These are phyloP conservation scores for Psettodes erumei DNA, from an alignment of 2,113 vertebrate genomes.

Conservation along the genomic window DNA sequence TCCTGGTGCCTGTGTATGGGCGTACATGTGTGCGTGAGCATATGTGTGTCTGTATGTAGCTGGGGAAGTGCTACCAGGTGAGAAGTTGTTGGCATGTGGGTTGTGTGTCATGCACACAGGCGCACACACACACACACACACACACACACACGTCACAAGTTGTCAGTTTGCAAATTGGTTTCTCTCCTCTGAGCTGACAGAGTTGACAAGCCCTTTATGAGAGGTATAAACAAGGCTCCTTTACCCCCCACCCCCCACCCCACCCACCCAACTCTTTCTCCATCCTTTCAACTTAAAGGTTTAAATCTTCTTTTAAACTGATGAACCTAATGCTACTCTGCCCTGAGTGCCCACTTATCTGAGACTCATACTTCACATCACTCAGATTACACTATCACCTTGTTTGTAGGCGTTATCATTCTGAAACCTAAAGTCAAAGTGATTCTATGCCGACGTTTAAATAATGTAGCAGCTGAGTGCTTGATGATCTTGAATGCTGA, in stretches of 20 bases:
- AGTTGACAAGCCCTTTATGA: slow-evolving; percentile 79
- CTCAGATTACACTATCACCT: slow-evolving; percentile 28
- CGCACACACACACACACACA: background rate
- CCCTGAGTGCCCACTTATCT: slow-evolving; percentile 39
- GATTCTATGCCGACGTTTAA: slow-evolving; percentile 8
- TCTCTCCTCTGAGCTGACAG: slow-evolving; percentile 73
- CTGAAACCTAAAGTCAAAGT: slow-evolving; percentile 18
- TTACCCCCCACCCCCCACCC: background rate
- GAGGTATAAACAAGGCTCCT: slow-evolving; percentile 72
- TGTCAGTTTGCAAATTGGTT: slow-evolving; percentile 78
- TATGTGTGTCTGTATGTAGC: background rate
- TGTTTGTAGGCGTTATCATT: slow-evolving; percentile 29
- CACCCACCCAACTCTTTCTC: background rate
- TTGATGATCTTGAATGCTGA: slow-evolving; percentile 9
- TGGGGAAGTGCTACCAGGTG: slow-evolving; percentile 32
- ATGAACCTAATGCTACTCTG: slow-evolving; percentile 35
- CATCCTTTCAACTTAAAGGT: slow-evolving; percentile 60
- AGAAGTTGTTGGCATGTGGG: slow-evolving; percentile 21
- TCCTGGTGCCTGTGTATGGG: background rate
- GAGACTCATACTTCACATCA: slow-evolving; percentile 31
- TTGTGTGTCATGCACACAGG: slow-evolving; percentile 28
- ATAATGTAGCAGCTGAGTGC: slow-evolving; percentile 2
- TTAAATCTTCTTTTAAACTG: slow-evolving; percentile 58
- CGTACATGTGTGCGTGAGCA: background rate
- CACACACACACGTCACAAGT: slow-evolving; percentile 48